Evolutionary conservation across 2,113 vertebrate genomes (phyloP).

Genomic region (Trinectes maculatus): DNA sequence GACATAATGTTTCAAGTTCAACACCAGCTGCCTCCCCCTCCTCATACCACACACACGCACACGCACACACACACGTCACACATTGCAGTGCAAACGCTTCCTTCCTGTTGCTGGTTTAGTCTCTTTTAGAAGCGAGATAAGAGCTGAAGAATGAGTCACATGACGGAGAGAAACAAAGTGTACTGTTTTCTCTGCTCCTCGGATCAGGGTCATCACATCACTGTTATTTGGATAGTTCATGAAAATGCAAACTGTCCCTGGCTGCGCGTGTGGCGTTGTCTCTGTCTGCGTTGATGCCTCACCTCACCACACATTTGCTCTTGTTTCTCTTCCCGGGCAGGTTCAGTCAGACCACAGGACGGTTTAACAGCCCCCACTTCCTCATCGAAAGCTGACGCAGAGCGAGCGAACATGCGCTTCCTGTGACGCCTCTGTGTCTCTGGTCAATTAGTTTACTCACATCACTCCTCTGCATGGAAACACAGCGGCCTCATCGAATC

Average conservation of each 20-base stretch:
- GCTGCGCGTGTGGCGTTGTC: conserved; percentile 20
- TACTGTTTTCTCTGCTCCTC: conserved; percentile 5
- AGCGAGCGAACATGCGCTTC: conserved; percentile 59
- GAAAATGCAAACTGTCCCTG: neutral
- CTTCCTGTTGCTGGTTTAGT: conserved; percentile 80
- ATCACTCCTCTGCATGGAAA: conserved; percentile 46
- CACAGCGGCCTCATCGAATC: conserved; percentile 3
- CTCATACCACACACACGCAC: conserved; percentile 7
- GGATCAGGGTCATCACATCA: neutral
- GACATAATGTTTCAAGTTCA: conserved; percentile 51
- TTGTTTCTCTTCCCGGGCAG: conserved; percentile 45
- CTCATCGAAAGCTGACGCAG: conserved; percentile 62
- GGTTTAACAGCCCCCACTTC: conserved; percentile 70
- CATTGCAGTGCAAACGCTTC: conserved; percentile 70
- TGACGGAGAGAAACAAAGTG: conserved; percentile 19
- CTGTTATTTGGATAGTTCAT: conserved; percentile 1
- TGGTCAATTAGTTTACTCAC: conserved; percentile 59
- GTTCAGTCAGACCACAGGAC: conserved; percentile 70
- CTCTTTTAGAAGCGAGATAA: conserved; percentile 76
- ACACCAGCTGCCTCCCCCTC: conserved; percentile 41
- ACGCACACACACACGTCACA: conserved; percentile 33
- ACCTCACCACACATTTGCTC: neutral
- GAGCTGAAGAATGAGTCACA: conserved; percentile 52
- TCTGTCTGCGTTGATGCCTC: neutral
- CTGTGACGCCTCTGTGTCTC: conserved; percentile 68